Conservation (phyloP, 2,113 vertebrate species). For the Ciconia maguari region DNA sequence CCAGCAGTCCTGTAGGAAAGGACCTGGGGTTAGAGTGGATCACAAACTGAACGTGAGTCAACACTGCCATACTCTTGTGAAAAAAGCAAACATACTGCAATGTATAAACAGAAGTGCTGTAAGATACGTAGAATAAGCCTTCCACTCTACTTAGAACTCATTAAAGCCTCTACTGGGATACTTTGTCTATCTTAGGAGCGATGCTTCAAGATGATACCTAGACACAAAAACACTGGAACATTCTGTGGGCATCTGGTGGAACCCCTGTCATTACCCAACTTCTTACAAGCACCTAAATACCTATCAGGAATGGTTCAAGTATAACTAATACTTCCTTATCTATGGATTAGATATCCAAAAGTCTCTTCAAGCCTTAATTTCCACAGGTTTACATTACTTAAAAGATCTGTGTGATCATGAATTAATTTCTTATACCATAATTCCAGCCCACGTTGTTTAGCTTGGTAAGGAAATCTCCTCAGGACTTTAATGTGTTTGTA, state of each 20-base stretch:
- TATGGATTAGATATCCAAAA: not conserved
- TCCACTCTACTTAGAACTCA: not conserved
- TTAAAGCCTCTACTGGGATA: not conserved
- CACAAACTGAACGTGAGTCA: slow-evolving; percentile 13
- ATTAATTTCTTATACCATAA: not conserved
- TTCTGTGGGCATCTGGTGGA: not conserved
- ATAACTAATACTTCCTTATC: not conserved
- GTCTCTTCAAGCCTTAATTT: not conserved
- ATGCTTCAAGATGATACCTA: not conserved
- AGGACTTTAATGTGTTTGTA: not conserved
- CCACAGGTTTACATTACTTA: not conserved
- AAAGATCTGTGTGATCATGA: not conserved
- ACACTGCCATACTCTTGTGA: slow-evolving; percentile 34
- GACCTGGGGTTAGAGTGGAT: not conserved
- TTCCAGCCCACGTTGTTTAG: not conserved
- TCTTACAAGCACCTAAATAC: not conserved
- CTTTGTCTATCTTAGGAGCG: not conserved
- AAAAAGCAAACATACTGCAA: slow-evolving; percentile 18
- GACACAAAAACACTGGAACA: not conserved
- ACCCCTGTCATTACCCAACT: not conserved
- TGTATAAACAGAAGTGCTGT: not conserved
- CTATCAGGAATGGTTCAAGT: not conserved
- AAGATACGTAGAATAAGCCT: not conserved
- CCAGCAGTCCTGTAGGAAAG: not conserved
- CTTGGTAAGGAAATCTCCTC: not conserved